Percentiles rank a stretch among this genome's conserved stretches.
Conservation (phyloP, 1,140 invertebrate species). For the Yoshiicerus persimilis region DNA sequence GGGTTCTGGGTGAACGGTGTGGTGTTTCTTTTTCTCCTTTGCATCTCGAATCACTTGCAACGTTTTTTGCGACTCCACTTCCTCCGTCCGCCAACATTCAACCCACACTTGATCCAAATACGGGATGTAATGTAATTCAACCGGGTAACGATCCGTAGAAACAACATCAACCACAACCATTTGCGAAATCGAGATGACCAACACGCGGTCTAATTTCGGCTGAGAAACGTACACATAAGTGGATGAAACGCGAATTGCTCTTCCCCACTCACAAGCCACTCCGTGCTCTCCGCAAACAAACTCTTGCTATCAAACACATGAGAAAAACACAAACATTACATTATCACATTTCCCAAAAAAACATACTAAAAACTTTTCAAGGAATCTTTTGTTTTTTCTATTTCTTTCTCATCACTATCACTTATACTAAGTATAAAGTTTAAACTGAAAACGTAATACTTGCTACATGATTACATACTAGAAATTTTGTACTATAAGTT, state of each 20-base stretch:
- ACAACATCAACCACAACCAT: conserved; percentile 74
- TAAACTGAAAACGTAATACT: too few species aligned
- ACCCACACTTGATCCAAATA: conserved; percentile 79
- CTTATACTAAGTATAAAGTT: too few species aligned
- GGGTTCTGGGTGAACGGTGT: conserved; percentile 76
- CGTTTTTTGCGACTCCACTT: conserved; percentile 68
- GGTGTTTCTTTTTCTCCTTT: conserved; percentile 72
- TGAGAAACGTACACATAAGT: conserved; percentile 75
- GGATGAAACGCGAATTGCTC: conserved; percentile 71
- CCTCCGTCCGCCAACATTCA: conserved; percentile 68
- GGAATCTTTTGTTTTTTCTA: neutral
- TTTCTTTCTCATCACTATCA: too few species aligned
- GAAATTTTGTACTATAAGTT: too few species aligned
- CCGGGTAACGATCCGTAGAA: conserved; percentile 72
- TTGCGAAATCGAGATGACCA: conserved; percentile 72
- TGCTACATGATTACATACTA: too few species aligned
- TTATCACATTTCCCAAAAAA: neutral
- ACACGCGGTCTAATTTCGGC: conserved; percentile 69
- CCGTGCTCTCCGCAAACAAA: conserved; percentile 70
- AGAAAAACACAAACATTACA: neutral
- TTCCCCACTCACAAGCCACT: conserved; percentile 69
- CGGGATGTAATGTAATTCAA: conserved; percentile 70
- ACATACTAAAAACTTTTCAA: neutral
- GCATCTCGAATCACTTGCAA: conserved; percentile 76
- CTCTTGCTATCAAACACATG: conserved; percentile 57